Evolutionary conservation across 2,113 vertebrate species (phyloP).

Genomic region (Todiramphus chloris): DNA sequence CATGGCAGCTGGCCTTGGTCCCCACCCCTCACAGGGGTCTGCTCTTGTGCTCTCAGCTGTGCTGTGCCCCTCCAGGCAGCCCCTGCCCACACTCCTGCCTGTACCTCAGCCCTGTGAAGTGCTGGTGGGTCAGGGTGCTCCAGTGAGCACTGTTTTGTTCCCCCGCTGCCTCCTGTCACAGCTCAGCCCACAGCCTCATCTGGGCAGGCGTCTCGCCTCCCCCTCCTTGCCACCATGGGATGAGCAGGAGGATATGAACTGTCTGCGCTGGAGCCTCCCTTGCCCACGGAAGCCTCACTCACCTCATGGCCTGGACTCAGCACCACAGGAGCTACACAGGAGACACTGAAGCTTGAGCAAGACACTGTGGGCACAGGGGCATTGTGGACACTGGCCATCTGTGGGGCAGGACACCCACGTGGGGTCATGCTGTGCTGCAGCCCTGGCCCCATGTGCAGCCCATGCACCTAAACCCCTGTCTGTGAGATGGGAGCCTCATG

Average conservation of each 20-base stretch:
- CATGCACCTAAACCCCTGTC: not conserved
- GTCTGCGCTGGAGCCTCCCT: not conserved
- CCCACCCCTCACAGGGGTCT: not conserved
- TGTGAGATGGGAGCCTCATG: not conserved
- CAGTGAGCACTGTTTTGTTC: not conserved
- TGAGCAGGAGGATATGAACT: not conserved
- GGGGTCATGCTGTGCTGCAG: not conserved
- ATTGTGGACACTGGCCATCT: not conserved
- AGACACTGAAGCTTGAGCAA: not conserved
- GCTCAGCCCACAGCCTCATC: not conserved
- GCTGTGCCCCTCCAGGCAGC: not conserved
- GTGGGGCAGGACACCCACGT: not conserved
- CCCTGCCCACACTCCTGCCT: not conserved
- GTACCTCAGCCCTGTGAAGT: not conserved
- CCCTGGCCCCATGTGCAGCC: not conserved
- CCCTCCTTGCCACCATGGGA: not conserved
- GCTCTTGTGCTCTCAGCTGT: not conserved
- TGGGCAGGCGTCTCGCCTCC: not conserved
- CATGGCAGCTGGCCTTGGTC: not conserved
- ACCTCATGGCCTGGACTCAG: not conserved
- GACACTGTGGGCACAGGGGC: not conserved
- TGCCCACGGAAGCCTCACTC: not conserved
- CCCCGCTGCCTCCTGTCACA: not conserved
- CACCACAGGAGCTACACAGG: too few species aligned
- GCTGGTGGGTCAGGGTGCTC: not conserved